Percentiles rank a stretch among this genome's conserved stretches.
phyloP scores from a whole-genome alignment of 1,140 invertebrate species.

The Drosophila nebulosa region DNA sequence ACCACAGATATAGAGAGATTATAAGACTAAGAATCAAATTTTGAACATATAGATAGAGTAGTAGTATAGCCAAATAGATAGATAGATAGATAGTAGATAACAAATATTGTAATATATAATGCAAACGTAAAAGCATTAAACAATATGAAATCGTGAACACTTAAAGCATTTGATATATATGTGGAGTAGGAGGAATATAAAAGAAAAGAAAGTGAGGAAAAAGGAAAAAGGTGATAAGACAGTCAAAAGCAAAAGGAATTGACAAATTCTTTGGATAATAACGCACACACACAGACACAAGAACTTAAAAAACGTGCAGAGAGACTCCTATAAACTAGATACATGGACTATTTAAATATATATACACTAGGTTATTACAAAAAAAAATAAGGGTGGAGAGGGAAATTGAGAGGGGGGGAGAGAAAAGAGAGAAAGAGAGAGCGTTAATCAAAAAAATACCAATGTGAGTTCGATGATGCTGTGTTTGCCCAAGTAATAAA shows the following conservation, averaged over 20 bases:
- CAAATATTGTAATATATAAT: constrained; percentile 59
- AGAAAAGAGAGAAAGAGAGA: constrained; percentile 44
- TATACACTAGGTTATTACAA: constrained; percentile 14
- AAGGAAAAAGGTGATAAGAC: constrained; percentile 6
- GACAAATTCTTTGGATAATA: background rate
- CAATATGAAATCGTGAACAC: constrained; percentile 65
- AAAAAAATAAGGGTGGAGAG: constrained; percentile 16
- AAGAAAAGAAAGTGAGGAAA: constrained; percentile 18
- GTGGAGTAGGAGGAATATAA: constrained; percentile 2
- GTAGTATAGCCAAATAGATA: constrained; percentile 54
- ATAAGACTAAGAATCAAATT: constrained; percentile 19
- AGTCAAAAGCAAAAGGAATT: constrained; percentile 16
- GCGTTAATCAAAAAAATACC: constrained; percentile 81
- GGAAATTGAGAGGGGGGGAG: constrained; percentile 41
- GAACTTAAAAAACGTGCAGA: background rate
- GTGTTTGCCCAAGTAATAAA: constrained; percentile 81
- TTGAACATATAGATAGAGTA: constrained; percentile 20
- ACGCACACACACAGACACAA: background rate
- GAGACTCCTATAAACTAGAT: constrained; percentile 2
- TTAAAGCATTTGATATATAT: constrained; percentile 53
- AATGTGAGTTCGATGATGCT: constrained; percentile 81
- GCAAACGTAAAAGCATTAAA: constrained; percentile 67
- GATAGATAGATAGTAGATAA: constrained; percentile 31
- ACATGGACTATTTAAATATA: background rate
- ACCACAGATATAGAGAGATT: constrained; percentile 24